Evolutionary conservation across 1,140 invertebrate genomes (phyloP), one percentile per base, ranked within the genome.

Genomic region (Zeugodacus cucurbitae): DNA sequence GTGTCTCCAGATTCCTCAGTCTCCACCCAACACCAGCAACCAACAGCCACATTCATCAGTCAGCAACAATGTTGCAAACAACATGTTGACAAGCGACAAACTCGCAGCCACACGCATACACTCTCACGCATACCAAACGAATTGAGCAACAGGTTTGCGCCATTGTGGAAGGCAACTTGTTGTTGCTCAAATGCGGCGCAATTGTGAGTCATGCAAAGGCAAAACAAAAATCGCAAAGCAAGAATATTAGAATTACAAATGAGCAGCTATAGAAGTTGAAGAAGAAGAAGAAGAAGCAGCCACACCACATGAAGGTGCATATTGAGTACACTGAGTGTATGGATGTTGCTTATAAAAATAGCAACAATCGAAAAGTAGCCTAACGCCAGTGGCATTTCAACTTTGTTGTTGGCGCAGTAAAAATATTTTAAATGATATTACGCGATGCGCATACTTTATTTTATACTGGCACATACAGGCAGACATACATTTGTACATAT

Each of bases 131-230:
- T n/a, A 20, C 11, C 74, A 82, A 48, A 48, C 14, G 41, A n/a
- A 26, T 26, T 34, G 74, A 82, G 74, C 74, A 82, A 82, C 74
- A 82, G 74, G 74, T 82, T 82, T 82, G 74, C 74, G 74, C 74
- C 48, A 82, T 14, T 82, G 74, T 44, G 74, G 74, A 82, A 26
- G n/a, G 44, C 11, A 82, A 82, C n/a, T 82, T 82, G 22, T 82
- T 82, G 74, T 44, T 82, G 67, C 11, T 22, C n/a, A 82, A 70
- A 82, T 82, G 41, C 22, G 37, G 41, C 74, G 74, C 74, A 82
- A 10, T 41, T 48, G n/a, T 82, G 74, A 82, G 41, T 82, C 74
- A 82, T 82, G n/a, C 37, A 67, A 67, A 74, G 22, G 34, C 34
- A 41, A 17, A 74, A 74, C 58, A 74, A 37, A 14, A 70, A 70